phyloP scores from a whole-genome alignment of 2,888 invertebrate genomes.

The Leptinotarsa tumamoca region DNA sequence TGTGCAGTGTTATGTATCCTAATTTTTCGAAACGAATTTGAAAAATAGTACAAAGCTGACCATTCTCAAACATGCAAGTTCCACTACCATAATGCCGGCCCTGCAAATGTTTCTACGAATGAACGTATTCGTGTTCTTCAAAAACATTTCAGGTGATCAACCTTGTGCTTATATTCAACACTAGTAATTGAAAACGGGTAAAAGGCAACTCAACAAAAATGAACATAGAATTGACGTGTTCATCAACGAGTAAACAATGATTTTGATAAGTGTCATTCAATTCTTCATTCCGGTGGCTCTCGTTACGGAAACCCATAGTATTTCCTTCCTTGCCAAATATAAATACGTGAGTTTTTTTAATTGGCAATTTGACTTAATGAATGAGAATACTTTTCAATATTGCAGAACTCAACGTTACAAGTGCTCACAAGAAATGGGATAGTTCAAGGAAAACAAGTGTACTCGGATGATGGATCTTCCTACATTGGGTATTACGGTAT shows the following conservation, averaged over 20 bases:
- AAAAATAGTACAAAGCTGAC: too few relatives aligned
- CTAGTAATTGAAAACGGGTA: background rate
- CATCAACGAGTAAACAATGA: background rate
- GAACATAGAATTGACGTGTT: background rate
- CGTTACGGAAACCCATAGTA: background rate
- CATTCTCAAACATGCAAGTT: too few relatives aligned
- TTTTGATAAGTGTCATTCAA: background rate
- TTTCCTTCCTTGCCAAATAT: constrained; percentile 1
- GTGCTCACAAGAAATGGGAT: constrained; percentile 28
- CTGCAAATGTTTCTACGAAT: constrained; percentile 1
- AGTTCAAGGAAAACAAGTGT: constrained; percentile 28
- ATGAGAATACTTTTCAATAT: background rate
- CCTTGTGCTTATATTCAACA: background rate
- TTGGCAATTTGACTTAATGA: background rate
- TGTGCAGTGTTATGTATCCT: too few relatives aligned
- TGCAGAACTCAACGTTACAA: constrained; percentile 34
- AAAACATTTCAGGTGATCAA: background rate
- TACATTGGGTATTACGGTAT: constrained; percentile 32
- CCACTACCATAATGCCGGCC: background rate
- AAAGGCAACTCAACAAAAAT: background rate
- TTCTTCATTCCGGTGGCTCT: background rate
- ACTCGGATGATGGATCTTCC: constrained; percentile 6
- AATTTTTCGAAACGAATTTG: too few relatives aligned
- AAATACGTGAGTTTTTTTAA: background rate
- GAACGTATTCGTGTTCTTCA: background rate